Base-by-base conservation (phyloP, 2,888 invertebrate genomes). In the Drosophila dives region DNA sequence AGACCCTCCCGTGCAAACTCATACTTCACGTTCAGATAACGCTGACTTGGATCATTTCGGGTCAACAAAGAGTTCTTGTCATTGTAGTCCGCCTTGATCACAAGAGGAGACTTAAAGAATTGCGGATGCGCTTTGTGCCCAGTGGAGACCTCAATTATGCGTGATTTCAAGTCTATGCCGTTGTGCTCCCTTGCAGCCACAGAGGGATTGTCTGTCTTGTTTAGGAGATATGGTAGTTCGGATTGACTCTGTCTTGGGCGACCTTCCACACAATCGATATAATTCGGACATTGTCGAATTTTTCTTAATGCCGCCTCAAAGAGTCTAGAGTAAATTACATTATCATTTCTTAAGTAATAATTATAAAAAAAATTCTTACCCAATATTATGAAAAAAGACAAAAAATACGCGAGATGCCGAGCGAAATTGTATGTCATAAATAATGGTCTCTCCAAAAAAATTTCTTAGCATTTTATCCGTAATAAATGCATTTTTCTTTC, bases 1-100 rank as follows among this genome's bases (percentile, higher is more conserved):
- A 72, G 65, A 7, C 90, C 89, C 55, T 92, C 92, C 45, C 91
- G 53, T 0, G 60, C 75, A 38, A 91, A 91, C 6, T 90, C 90
- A 72, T 91, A 90, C 20, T 80, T 83, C 0, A 77, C 80, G 68
- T 84, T 86, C 12, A 91, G 55, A 50, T 81, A 91, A 53, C 91
- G 89, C 7, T 55, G 64, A 38, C 62, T 67, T 2, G 63, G 68
- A 77, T 91, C 92, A 40, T 80, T 74, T 0, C 20, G 29, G 20
- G 55, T 65, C 32, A 91, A 56, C 15, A 83, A 53, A 0, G 90
- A 83, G 34, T 73, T 77, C 0, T 75, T 72, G 1, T 48, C 49
- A 23, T 64, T 65, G 34, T 88, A 85, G 32, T 87, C 83, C n/a
- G 75, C 58, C 20, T 82, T 79, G 23, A 56, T 63, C 7, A 92